A percentile compares a stretch with the other conserved stretches of the same genome.
Evolutionary conservation across 1,140 invertebrate genomes (phyloP).

Genomic region (Diachasmimorpha longicaudata): DNA sequence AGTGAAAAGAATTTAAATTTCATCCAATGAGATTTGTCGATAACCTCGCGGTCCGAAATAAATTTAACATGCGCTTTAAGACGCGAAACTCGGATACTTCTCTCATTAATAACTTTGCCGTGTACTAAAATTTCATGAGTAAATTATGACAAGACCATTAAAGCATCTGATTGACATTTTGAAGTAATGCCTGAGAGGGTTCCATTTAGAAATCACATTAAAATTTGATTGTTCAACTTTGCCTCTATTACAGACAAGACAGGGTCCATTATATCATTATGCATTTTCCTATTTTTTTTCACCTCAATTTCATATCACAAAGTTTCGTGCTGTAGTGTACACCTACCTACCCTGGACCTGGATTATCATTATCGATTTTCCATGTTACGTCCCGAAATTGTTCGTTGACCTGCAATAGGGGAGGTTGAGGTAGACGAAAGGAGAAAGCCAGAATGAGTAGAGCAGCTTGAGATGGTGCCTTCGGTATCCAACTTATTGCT

Average conservation of each 20-base stretch:
- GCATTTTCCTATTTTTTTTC: neutral
- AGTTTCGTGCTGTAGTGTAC: neutral
- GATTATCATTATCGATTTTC: neutral
- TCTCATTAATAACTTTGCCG: neutral
- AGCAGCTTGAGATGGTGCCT: neutral
- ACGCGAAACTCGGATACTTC: neutral
- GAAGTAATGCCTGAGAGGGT: neutral
- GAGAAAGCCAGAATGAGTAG: neutral
- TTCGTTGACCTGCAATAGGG: neutral
- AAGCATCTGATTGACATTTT: neutral
- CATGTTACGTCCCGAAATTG: neutral
- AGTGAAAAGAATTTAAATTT: neutral
- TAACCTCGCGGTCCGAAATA: neutral
- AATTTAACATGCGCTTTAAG: neutral
- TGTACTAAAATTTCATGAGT: neutral
- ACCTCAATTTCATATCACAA: neutral
- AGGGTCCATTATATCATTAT: neutral
- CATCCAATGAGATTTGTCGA: neutral
- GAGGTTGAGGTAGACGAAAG: neutral
- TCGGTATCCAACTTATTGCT: neutral
- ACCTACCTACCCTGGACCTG: neutral
- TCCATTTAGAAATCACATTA: neutral
- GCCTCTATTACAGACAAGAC: neutral
- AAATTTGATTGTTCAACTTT: neutral
- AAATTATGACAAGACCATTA: neutral